phyloP scores from a whole-genome alignment of 2,888 invertebrate genomes.

The Argyra leucocephala region DNA sequence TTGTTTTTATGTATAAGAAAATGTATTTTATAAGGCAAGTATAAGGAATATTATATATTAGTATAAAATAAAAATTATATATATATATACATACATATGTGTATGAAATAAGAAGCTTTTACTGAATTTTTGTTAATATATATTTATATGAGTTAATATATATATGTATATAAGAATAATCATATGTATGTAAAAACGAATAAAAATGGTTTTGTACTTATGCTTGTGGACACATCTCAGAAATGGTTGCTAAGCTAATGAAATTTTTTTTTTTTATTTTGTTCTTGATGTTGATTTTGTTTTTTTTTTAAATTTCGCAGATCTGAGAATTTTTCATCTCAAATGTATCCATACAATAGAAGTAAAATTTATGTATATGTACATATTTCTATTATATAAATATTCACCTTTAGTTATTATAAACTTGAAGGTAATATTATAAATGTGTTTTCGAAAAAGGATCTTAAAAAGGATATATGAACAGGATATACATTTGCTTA shows the following conservation, averaged over 20 bases:
- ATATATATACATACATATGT: not conserved
- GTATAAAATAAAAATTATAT: not conserved
- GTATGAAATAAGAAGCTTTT: too few relatives aligned
- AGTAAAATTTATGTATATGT: too few relatives aligned
- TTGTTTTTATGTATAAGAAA: not conserved
- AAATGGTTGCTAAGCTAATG: constrained; percentile 13
- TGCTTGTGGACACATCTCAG: constrained; percentile 7
- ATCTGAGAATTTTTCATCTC: not conserved
- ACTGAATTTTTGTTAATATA: too few relatives aligned
- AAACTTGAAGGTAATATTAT: too few relatives aligned
- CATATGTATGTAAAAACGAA: not conserved
- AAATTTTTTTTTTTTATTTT: not conserved
- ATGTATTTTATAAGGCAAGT: constrained; percentile 14
- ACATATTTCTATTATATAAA: too few relatives aligned
- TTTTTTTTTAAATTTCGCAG: not conserved
- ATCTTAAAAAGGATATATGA: too few relatives aligned
- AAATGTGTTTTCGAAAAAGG: too few relatives aligned
- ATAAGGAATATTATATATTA: not conserved
- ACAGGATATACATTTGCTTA: too few relatives aligned
- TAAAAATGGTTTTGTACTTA: not conserved
- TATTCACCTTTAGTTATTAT: too few relatives aligned
- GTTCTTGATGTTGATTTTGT: not conserved
- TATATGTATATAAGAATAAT: not conserved
- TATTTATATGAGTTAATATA: not conserved
- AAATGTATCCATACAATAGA: too few relatives aligned